phyloP scores from a whole-genome alignment of 1,140 invertebrate species.

The Mycetomoellerius zeteki region DNA sequence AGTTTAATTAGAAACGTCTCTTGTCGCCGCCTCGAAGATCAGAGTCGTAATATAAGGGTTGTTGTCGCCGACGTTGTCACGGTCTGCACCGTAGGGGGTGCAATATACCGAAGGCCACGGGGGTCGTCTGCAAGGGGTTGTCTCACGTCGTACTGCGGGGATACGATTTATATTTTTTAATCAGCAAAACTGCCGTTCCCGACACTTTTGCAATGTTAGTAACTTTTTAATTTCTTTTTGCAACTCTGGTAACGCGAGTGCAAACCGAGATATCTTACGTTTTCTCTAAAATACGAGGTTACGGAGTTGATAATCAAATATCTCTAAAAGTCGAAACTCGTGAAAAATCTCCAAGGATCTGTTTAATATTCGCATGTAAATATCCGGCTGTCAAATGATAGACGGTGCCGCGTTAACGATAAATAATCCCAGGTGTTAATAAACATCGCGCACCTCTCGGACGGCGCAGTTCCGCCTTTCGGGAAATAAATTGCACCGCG shows the following conservation, averaged over 20 bases:
- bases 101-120: slow-evolving; percentile 58
- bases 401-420: slow-evolving; percentile 17
- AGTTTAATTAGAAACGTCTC: slow-evolving; percentile 75
- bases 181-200: slow-evolving; percentile 19
- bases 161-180: slow-evolving; percentile 65
- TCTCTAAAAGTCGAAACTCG: background rate
- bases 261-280: background rate
- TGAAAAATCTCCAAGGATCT: slow-evolving; percentile 4
- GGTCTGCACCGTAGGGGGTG: slow-evolving; percentile 51
- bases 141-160: slow-evolving; percentile 28
- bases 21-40: slow-evolving; percentile 72
- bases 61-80: slow-evolving; percentile 55
- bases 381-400: background rate
- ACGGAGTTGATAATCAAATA: background rate
- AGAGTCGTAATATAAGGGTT: slow-evolving; percentile 68
- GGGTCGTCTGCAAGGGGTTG: slow-evolving; percentile 38
- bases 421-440: slow-evolving; percentile 43
- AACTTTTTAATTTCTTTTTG: slow-evolving; percentile 35
- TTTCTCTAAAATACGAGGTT: background rate
- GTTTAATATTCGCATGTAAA: slow-evolving; percentile 5
- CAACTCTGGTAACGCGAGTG: slow-evolving; percentile 2
- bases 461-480: background rate
- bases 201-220: slow-evolving; percentile 25
- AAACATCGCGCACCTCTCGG: slow-evolving; percentile 33
- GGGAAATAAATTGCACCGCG: slow-evolving; percentile 53